A percentile compares a stretch with the other conserved stretches of the same genome.
phyloP scores from a whole-genome alignment of 2,797 vertebrate species.

The Sebastes vulpes region DNA sequence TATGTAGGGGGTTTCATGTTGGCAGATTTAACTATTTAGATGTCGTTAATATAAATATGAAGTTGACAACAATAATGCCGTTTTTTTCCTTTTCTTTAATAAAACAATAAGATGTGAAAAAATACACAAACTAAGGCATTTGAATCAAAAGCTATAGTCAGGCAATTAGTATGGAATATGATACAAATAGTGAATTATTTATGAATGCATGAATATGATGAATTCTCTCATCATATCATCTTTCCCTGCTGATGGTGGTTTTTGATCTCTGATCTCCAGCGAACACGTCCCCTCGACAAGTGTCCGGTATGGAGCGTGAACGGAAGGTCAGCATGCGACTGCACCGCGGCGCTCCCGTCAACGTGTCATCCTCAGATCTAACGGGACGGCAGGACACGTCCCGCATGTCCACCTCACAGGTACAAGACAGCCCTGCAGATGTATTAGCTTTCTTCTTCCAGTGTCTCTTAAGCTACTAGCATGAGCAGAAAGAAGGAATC shows the following conservation, averaged over 20 bases:
- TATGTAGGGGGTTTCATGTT: neutral
- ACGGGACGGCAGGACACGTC: constrained; percentile 96
- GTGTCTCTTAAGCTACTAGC: neutral
- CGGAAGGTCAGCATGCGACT: constrained; percentile 97
- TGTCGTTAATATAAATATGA: neutral
- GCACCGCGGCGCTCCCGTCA: constrained; percentile 94
- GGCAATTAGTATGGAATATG: neutral
- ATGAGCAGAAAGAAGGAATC: neutral
- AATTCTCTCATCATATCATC: neutral
- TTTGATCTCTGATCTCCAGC: constrained; percentile 73
- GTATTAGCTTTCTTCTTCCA: neutral
- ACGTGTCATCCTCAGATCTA: constrained; percentile 94
- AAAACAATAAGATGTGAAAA: neutral
- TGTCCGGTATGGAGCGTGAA: constrained; percentile 93
- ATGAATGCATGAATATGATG: neutral
- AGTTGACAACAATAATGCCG: neutral
- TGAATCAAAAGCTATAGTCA: neutral
- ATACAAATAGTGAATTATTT: neutral
- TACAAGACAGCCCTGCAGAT: constrained; percentile 66
- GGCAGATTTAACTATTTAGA: neutral
- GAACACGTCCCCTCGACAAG: constrained; percentile 92
- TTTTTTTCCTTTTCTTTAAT: neutral
- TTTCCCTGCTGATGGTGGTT: neutral
- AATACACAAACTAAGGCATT: neutral
- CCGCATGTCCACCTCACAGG: constrained; percentile 98